Percentiles rank a stretch among this genome's conserved stretches.
phyloP scores from a whole-genome alignment of 1,140 invertebrate genomes.

The Anastrepha obliqua region DNA sequence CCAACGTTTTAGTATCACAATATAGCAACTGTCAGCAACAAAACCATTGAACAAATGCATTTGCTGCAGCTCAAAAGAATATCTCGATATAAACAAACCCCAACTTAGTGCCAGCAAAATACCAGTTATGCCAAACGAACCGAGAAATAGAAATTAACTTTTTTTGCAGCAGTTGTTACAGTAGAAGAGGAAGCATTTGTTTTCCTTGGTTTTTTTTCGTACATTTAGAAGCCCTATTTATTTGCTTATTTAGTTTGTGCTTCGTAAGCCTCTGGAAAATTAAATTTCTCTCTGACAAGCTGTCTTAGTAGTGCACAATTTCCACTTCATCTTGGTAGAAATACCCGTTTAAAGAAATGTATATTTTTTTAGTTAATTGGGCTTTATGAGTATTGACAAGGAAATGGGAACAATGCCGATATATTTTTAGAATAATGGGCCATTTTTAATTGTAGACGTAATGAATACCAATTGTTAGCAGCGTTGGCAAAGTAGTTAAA shows the following conservation, averaged over 20 bases:
- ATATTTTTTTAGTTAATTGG: too few relatives aligned
- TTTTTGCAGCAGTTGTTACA: background rate
- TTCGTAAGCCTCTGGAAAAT: background rate
- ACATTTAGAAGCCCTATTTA: conserved; percentile 8
- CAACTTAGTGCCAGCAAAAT: conserved; percentile 30
- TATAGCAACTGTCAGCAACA: conserved; percentile 22
- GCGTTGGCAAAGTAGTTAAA: too few relatives aligned
- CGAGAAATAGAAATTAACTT: conserved; percentile 31
- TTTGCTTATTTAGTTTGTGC: background rate
- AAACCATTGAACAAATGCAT: conserved; percentile 1
- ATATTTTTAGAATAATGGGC: too few relatives aligned
- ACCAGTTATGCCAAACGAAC: conserved; percentile 12
- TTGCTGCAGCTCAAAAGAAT: background rate
- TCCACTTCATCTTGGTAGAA: background rate
- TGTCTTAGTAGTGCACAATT: background rate
- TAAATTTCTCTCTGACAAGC: background rate
- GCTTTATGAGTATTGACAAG: too few relatives aligned
- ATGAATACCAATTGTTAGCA: too few relatives aligned
- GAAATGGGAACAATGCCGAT: too few relatives aligned
- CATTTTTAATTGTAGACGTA: too few relatives aligned
- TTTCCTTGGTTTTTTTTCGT: background rate
- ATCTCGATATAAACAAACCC: conserved; percentile 16
- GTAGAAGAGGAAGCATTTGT: background rate
- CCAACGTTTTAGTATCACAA: conserved; percentile 22
- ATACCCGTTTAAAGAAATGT: background rate